These are phyloP conservation scores for Oreochromis niloticus DNA, from an alignment of 2,113 vertebrate genomes.

Conservation along the genomic window DNA sequence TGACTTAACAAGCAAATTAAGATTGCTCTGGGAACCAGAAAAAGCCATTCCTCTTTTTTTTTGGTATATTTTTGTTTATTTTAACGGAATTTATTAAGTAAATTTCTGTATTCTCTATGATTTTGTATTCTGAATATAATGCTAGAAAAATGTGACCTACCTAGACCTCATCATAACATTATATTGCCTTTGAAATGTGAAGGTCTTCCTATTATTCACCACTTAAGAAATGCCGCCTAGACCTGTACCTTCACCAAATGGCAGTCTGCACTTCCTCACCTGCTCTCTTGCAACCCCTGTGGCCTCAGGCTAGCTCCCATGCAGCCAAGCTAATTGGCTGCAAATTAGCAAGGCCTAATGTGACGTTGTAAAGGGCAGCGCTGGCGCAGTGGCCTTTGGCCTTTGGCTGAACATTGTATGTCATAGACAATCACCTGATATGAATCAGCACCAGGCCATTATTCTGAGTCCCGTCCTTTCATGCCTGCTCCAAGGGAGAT, in stretches of 20 bases:
- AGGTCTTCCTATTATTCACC: neutral
- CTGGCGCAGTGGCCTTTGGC: constrained; percentile 49
- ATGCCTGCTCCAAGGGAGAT: constrained; percentile 7
- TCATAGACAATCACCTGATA: constrained; percentile 57
- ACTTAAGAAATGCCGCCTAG: neutral
- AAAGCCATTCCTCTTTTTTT: neutral
- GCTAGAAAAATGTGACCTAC: neutral
- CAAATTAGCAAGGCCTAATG: constrained; percentile 60
- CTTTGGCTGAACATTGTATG: constrained; percentile 51
- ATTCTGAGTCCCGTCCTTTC: constrained; percentile 14
- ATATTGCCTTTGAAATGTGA: neutral
- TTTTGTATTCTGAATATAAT: neutral
- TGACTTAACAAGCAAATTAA: neutral
- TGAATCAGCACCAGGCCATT: constrained; percentile 43
- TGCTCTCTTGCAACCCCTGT: constrained; percentile 27
- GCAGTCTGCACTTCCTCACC: constrained; percentile 17
- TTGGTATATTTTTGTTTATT: neutral
- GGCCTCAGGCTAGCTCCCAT: constrained; percentile 31
- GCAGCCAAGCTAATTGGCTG: constrained; percentile 58
- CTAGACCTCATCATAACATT: neutral
- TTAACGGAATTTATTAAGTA: neutral
- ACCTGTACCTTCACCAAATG: neutral
- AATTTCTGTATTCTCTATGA: neutral
- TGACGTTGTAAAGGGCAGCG: constrained; percentile 48
- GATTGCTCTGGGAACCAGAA: neutral